Base-by-base conservation (phyloP, 2,888 invertebrate species). In the Trichogramma dendrolimi region DNA sequence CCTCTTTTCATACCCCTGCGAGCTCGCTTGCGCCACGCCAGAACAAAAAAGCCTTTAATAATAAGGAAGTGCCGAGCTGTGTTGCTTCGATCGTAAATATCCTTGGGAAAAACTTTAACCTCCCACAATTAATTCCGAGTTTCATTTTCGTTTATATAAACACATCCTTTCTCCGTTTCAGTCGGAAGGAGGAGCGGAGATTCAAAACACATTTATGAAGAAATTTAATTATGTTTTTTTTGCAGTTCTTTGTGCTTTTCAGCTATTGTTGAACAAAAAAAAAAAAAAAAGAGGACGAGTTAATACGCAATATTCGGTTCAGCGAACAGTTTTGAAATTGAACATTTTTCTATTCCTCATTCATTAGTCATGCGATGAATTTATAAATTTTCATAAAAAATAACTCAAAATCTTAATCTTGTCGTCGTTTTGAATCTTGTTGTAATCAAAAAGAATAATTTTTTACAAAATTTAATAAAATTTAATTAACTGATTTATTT, bases 41-140 rank as follows among this genome's bases (percentile, higher is more conserved):
- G 53, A 48, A 53, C 48, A 54, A 42, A 59, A 59, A 48, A 48
- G 42, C 53, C 53, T 42, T 27, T 47, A 48, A 53, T 53, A 59
- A 59, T 59, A 59, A 59, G 40, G 42, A 42, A 43, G 48, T 10
- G 42, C 48, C 41, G 48, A 27, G 48, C 47, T 27, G 27, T 59
- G 54, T 59, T 59, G 48, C 43, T n/a, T 38, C 42, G 59, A 54
- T 59, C 59, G 53, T 59, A 54, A 59, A 59, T 54, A 59, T 48
- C 48, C 48, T n/a, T 48, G 39, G 53, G 38, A 53, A 59, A 59
- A 53, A 27, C 27, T 8, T 59, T 59, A 7, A 59, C 54, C 38
- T 48, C 38, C 11, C 38, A 8, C 11, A 54, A 42, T 42, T 53
- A 54, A 59, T 48, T 59, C 39, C 11, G 44, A 42, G 48, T 42